A percentile compares a stretch with the other conserved stretches of the same genome.
These are phyloP conservation scores for Eleginops maclovinus DNA, from an alignment of 2,113 vertebrate species.

Conservation along the genomic window DNA sequence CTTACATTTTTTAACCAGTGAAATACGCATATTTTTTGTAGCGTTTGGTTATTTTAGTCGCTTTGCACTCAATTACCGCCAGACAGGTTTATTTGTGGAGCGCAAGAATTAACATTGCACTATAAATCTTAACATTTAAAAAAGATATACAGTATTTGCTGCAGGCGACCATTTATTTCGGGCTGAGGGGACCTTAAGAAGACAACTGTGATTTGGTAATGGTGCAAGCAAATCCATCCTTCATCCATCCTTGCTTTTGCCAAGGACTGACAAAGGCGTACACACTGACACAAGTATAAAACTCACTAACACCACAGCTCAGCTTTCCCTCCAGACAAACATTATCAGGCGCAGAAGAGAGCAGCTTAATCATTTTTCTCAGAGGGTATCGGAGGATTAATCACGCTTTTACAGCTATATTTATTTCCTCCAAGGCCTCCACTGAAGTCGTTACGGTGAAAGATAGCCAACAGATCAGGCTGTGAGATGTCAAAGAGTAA, in stretches of 20 bases:
- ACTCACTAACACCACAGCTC: slow-evolving; percentile 35
- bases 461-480: slow-evolving; percentile 35
- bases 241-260: slow-evolving; percentile 37
- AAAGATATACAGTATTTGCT: slow-evolving; percentile 39
- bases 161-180: slow-evolving; percentile 63
- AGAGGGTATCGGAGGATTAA: slow-evolving; percentile 37
- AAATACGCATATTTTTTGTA: neutral
- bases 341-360: slow-evolving; percentile 8
- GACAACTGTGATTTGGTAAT: slow-evolving; percentile 65
- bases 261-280: slow-evolving; percentile 46
- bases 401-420: slow-evolving; percentile 39
- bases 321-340: slow-evolving; percentile 35
- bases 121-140: slow-evolving; percentile 40
- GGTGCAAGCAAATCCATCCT: slow-evolving; percentile 54
- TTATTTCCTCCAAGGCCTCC: slow-evolving; percentile 22
- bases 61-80: slow-evolving; percentile 36
- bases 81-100: slow-evolving; percentile 65
- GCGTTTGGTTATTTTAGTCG: slow-evolving; percentile 2
- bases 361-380: slow-evolving; percentile 27
- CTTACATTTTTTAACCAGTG: neutral
- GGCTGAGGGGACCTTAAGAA: slow-evolving; percentile 64
- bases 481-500: slow-evolving; percentile 49
- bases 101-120: slow-evolving; percentile 28
- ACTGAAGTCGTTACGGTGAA: slow-evolving; percentile 45
- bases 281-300: slow-evolving; percentile 30